Base-by-base conservation (phyloP, 2,888 invertebrate species). In the Lepidonotus clava region DNA sequence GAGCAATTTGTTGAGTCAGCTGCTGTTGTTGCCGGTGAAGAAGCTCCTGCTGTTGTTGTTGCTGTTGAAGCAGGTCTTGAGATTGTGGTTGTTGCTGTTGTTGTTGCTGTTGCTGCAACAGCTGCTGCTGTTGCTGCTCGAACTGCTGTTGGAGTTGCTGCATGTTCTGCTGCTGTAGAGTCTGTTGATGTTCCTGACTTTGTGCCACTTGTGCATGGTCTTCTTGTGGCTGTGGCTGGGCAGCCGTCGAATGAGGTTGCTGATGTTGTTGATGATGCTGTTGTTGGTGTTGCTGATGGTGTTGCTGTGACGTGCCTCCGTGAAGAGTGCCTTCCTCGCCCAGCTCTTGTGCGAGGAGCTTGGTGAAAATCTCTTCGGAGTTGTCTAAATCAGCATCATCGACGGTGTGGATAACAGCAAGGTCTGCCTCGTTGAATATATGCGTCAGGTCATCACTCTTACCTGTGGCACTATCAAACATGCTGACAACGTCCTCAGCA, bases 391-490 rank as follows among this genome's bases (percentile, higher is more conserved):
- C 80, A 18, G 80, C 80, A 80, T 80, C 80, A 80, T 80, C 80
- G 18, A 80, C 80, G 2, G 80, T 80, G 24, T 80, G 80, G 40
- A 80, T 80, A 80, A 80, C 80, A 80, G 80, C 80, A 41, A 80
- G 51, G 46, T 80, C 80, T 8, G 80, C 80, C 51, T 80, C 80
- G 28, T 80, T 80, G 51, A 80, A 80, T 80, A 80, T 80, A 34
- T 80, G 80, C 18, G 80, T 80, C 51, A 80, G 80, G 80, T 80
- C 80, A 51, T 80, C 80, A 34, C 76, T 76, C 24, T 80, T 80
- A 41, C 80, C 80, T 46, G 80, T 80, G 24, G 32, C 80, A 51
- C 46, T 51, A 80, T 80, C 80, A 46, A 80, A 80, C 80, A 80
- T 80, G 41, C 34, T 51, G 28, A 46, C 80, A n/a, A 80, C 80